Evolutionary conservation across 37 sponge, comb jelly and placozoan genomes (phyloP).

Genomic region (Haliclona indistincta): DNA sequence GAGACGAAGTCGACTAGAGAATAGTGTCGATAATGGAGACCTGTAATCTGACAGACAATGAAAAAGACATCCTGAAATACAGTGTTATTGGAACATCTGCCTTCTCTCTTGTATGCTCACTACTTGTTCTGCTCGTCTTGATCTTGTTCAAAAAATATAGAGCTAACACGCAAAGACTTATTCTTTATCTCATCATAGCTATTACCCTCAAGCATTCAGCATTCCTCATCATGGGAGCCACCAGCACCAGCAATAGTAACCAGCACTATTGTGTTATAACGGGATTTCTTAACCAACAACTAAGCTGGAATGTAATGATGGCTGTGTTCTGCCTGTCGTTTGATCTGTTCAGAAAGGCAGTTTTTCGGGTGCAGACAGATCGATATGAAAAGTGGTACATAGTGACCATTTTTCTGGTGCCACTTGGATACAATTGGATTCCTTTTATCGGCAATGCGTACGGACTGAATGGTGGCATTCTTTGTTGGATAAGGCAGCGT

Average conservation of each 20-base stretch:
- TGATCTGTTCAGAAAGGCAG: constrained; percentile 30
- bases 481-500: constrained; percentile 67
- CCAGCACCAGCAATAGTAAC: no score
- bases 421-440: constrained; percentile 51
- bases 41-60: no score
- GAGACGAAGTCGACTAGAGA: no score
- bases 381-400: constrained; percentile 40
- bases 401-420: constrained; percentile 30
- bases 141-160: constrained; percentile 77
- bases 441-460: constrained; percentile 60
- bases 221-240: no score
- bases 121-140: constrained; percentile 42
- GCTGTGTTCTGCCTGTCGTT: constrained; percentile 40
- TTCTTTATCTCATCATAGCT: constrained; percentile 59
- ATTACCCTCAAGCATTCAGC: constrained; percentile 18
- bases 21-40: no score
- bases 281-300: constrained; percentile 45
- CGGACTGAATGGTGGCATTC: constrained; percentile 53
- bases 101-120: constrained; percentile 15
- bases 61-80: background rate
- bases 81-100: background rate
- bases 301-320: constrained; percentile 12
- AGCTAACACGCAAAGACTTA: constrained; percentile 63
- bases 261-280: constrained; percentile 23
- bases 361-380: constrained; percentile 18